Evolutionary conservation across 2,888 invertebrate genomes (phyloP).

Genomic region (Amiota communis): DNA sequence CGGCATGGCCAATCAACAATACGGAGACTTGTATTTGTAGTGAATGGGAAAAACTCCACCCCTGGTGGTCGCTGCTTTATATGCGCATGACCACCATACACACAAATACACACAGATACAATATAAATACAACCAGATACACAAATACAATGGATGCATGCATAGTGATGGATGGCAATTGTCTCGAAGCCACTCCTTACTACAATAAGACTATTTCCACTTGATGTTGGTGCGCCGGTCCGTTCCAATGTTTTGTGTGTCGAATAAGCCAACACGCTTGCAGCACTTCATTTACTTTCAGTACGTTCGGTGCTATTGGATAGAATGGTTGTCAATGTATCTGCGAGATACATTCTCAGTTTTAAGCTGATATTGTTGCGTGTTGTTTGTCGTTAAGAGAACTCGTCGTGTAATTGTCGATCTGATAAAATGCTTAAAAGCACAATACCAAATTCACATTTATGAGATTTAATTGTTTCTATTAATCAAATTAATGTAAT

Average conservation of each 20-base stretch:
- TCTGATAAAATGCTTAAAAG: not conserved
- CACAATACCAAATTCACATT: not conserved
- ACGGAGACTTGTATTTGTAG: constrained; percentile 60
- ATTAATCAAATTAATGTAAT: constrained; percentile 28
- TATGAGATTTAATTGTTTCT: constrained; percentile 34
- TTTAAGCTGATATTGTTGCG: not conserved
- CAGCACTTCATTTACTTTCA: constrained; percentile 53
- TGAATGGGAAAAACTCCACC: constrained; percentile 61
- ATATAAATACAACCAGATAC: no score
- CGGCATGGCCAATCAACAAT: constrained; percentile 60
- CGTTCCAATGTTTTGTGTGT: constrained; percentile 19
- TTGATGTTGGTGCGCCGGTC: constrained; percentile 34
- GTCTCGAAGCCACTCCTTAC: constrained; percentile 65
- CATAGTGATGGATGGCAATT: constrained; percentile 61
- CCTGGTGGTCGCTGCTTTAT: constrained; percentile 42
- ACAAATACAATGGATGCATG: no score
- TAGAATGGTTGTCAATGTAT: constrained; percentile 62
- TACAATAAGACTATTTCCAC: constrained; percentile 40
- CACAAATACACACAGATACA: no score
- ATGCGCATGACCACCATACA: constrained; percentile 62
- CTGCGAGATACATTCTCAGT: constrained; percentile 12
- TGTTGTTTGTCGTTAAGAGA: not conserved
- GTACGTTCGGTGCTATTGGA: constrained; percentile 73
- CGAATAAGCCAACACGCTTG: constrained; percentile 29
- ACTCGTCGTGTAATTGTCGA: not conserved